phyloP scores from a whole-genome alignment of 2,113 vertebrate species.

The Macaca nemestrina region DNA sequence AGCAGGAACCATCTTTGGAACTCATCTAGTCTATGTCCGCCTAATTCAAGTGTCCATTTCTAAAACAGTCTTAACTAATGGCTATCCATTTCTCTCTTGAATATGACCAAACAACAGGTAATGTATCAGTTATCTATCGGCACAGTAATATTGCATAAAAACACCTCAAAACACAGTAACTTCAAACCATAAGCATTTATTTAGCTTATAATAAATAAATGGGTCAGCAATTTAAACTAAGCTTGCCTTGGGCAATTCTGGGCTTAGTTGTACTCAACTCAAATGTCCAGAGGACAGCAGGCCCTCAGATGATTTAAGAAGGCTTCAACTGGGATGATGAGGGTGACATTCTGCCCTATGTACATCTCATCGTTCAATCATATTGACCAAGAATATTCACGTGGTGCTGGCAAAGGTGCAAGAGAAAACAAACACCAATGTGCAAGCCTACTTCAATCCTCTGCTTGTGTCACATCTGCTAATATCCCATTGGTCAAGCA shows the following conservation, averaged over 20 bases:
- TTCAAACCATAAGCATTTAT: slow-evolving; percentile 21
- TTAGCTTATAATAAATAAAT: slow-evolving; percentile 37
- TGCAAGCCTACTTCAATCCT: not conserved
- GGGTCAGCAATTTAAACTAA: not conserved
- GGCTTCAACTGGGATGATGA: not conserved
- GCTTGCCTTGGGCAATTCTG: not conserved
- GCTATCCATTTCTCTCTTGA: not conserved
- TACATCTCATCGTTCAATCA: not conserved
- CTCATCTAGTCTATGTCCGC: not conserved
- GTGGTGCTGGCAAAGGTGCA: not conserved
- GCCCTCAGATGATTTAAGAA: not conserved
- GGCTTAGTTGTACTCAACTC: not conserved
- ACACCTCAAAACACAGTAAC: not conserved
- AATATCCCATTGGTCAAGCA: not conserved
- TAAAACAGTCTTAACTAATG: not conserved
- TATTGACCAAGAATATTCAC: not conserved
- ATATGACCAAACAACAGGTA: not conserved
- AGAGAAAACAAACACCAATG: not conserved
- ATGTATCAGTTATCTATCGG: not conserved
- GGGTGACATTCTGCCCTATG: not conserved
- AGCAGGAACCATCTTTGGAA: not conserved
- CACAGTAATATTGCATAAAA: not conserved
- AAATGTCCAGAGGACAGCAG: not conserved
- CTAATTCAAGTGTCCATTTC: not conserved
- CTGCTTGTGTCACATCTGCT: not conserved